Evolutionary conservation across 2,797 vertebrate species (phyloP), one percentile per base, ranked within the genome.

Genomic region (Percopsis omiscomaycus): DNA sequence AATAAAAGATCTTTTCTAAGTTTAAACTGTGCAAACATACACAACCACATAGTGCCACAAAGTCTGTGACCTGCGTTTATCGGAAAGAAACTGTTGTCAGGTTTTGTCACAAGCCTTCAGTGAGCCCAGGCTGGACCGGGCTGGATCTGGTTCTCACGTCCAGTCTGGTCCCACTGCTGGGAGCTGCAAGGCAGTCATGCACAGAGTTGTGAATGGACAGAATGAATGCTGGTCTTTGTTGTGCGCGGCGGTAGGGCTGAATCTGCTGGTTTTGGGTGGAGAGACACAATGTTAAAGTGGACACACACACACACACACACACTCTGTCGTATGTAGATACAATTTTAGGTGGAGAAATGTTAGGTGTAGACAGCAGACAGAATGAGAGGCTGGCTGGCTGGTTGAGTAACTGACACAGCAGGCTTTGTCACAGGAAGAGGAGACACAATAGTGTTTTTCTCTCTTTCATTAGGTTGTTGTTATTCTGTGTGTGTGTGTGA

Each of bases 361-460:
- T 22, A 22, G 22, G 22, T 45, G 9, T 42, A 16, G 5, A 16
- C 56, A 58, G 70, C 59, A 77, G 75, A 84, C 75, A 74, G 70
- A 78, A 73, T 71, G 71, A 75, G 67, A 79, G 62, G 77, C 60
- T 73, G 69, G 69, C 50, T 76, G 63, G 75, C 66, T 68, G 68
- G 51, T 55, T 79, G 81, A 73, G 66, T 60, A 68, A 80, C 66
- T 32, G 71, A 83, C 68, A 82, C 68, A 77, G 58, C 62, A n/a
- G 1, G 46, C 78, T 78, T 78, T 80, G 71, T 79, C 1, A 8
- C 28, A 66, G 27, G 32, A 8, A 55, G 28, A 61, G 54, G 61
- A 84, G 77, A 77, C 68, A 71, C 62, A 52, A 64, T 57, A 56
- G 73, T 67, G 70, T 83, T 78, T 78, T 83, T 84, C 68, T 73